Percentiles rank a stretch among this genome's conserved stretches.
Evolutionary conservation across 1,140 invertebrate genomes (phyloP).

Genomic region (Octopus sinensis): DNA sequence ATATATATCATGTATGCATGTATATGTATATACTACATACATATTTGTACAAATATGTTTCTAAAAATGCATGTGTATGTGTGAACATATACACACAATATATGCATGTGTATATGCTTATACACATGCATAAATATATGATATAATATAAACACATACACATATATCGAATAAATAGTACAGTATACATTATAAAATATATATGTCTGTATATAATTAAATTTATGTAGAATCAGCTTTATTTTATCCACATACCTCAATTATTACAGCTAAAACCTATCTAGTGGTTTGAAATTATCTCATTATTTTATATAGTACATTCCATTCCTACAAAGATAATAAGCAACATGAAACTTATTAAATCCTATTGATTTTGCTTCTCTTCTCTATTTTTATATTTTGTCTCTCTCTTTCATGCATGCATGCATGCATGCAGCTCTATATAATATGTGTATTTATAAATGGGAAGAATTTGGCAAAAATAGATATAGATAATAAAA

Average conservation of each 20-base stretch:
- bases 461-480: too few relatives aligned
- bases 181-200: background rate
- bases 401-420: too few relatives aligned
- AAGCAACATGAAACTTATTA: too few relatives aligned
- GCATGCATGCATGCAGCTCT: too few relatives aligned
- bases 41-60: background rate
- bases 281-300: too few relatives aligned
- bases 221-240: background rate
- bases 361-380: too few relatives aligned
- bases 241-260: background rate
- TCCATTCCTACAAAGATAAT: too few relatives aligned
- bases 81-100: background rate
- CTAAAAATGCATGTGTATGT: background rate
- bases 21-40: background rate
- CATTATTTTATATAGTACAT: too few relatives aligned
- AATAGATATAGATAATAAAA: too few relatives aligned
- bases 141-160: background rate
- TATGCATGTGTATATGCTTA: background rate
- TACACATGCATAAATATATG: background rate
- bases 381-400: too few relatives aligned
- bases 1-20: background rate
- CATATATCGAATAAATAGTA: background rate
- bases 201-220: background rate
- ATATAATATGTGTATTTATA: too few relatives aligned
- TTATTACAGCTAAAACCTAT: too few relatives aligned